phyloP scores from a whole-genome alignment of 2,797 vertebrate species.

The Macropus fuliginosus region DNA sequence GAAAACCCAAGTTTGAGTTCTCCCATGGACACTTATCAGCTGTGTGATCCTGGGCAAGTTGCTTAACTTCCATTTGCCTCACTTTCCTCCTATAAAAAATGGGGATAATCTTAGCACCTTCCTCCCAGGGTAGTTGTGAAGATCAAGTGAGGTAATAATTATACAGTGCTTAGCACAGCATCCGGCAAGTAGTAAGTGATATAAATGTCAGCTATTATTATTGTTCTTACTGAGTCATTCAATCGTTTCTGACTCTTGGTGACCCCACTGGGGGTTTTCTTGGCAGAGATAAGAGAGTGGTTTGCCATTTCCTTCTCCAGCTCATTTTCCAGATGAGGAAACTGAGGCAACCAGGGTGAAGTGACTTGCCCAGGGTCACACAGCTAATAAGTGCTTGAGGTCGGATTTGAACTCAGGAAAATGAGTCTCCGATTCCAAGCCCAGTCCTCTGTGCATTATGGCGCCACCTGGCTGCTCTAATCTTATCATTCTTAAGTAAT shows the following conservation, averaged over 20 bases:
- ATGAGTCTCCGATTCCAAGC: neutral
- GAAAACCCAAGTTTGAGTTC: neutral
- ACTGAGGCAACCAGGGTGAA: neutral
- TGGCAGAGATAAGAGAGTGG: neutral
- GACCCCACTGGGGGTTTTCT: neutral
- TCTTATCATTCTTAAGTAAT: neutral
- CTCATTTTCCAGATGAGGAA: neutral
- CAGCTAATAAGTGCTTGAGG: neutral
- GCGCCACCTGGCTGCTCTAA: neutral
- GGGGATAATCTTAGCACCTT: neutral
- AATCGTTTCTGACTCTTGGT: neutral
- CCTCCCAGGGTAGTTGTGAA: neutral
- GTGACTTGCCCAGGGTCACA: neutral
- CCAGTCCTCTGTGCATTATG: neutral
- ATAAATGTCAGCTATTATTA: neutral
- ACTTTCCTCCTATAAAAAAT: neutral
- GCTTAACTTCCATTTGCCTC: neutral
- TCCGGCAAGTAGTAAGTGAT: neutral
- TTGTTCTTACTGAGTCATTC: neutral
- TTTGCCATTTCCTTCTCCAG: neutral
- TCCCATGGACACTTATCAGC: neutral
- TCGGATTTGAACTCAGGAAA: neutral
- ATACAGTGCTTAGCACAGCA: neutral
- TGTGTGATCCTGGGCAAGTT: neutral
- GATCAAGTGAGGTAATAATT: neutral